These are phyloP conservation scores for Drosophila ercepeae DNA, from an alignment of 1,140 invertebrate species.

Conservation along the genomic window DNA sequence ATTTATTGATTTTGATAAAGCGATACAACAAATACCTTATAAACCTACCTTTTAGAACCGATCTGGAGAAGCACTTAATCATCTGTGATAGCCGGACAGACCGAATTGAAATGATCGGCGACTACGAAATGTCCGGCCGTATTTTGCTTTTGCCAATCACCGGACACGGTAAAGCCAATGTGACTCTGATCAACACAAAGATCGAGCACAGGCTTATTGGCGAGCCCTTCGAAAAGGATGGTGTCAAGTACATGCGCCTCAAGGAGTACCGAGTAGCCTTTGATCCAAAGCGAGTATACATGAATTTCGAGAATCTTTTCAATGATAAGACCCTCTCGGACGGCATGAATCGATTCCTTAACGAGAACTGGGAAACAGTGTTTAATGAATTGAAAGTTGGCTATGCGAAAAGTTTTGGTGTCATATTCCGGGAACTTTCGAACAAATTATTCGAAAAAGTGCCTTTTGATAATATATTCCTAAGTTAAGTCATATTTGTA, in stretches of 20 bases:
- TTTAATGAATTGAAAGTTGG: constrained; percentile 87
- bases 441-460: constrained; percentile 87
- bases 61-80: constrained; percentile 84
- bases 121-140: constrained; percentile 88
- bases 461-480: constrained; percentile 87
- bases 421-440: constrained; percentile 86
- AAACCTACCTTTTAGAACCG: constrained; percentile 74
- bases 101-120: constrained; percentile 86
- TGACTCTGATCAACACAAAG: constrained; percentile 87
- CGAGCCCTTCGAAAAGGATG: constrained; percentile 85
- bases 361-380: constrained; percentile 87
- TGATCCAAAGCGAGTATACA: constrained; percentile 84
- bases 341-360: constrained; percentile 86
- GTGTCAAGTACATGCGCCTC: constrained; percentile 86
- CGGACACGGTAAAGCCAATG: constrained; percentile 88
- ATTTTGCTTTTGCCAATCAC: constrained; percentile 88
- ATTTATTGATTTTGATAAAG: neutral
- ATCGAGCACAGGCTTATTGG: constrained; percentile 86
- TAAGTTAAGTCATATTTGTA: constrained; percentile 75
- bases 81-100: constrained; percentile 84
- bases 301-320: constrained; percentile 87
- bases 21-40: neutral
- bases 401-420: constrained; percentile 87
- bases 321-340: constrained; percentile 86
- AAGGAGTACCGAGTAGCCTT: constrained; percentile 86